These are phyloP conservation scores for Himalopsyche phryganea DNA, from an alignment of 1,140 invertebrate species.

Conservation along the genomic window DNA sequence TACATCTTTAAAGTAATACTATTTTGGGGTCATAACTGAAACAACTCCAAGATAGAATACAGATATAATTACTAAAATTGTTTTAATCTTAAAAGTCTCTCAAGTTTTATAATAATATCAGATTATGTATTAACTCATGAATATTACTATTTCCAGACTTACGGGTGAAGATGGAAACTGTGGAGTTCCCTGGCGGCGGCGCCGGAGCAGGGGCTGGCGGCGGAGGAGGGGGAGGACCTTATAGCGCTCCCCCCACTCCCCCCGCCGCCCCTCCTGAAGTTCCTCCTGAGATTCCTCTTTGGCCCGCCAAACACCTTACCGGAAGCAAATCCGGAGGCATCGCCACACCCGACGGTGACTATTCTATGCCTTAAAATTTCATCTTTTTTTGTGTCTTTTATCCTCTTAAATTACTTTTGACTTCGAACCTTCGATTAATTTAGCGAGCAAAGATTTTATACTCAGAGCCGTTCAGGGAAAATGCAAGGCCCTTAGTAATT, in stretches of 20 bases:
- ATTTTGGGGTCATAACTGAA: no score
- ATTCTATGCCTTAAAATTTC: no score
- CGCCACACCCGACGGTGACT: conserved; percentile 49
- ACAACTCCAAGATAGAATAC: no score
- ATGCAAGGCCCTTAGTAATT: no score
- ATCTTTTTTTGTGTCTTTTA: no score
- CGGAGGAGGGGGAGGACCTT: conserved; percentile 46
- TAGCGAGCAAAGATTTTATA: background rate
- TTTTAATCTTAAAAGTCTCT: no score
- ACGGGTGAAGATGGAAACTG: conserved; percentile 57
- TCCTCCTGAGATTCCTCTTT: conserved; percentile 44
- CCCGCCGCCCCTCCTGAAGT: conserved; percentile 33
- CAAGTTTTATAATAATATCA: no score
- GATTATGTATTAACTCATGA: no score
- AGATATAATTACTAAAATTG: no score
- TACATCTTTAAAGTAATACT: no score
- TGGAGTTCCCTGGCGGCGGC: conserved; percentile 49
- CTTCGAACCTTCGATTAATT: background rate
- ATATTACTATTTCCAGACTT: conserved; percentile 48
- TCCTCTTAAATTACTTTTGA: no score
- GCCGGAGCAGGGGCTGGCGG: conserved; percentile 52
- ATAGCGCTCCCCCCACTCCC: conserved; percentile 38
- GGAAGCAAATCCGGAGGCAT: conserved; percentile 53
- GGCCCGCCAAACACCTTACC: conserved; percentile 47
- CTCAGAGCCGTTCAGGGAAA: no score